phyloP scores from a whole-genome alignment of 2,113 vertebrate species.

The Piprites chloris region DNA sequence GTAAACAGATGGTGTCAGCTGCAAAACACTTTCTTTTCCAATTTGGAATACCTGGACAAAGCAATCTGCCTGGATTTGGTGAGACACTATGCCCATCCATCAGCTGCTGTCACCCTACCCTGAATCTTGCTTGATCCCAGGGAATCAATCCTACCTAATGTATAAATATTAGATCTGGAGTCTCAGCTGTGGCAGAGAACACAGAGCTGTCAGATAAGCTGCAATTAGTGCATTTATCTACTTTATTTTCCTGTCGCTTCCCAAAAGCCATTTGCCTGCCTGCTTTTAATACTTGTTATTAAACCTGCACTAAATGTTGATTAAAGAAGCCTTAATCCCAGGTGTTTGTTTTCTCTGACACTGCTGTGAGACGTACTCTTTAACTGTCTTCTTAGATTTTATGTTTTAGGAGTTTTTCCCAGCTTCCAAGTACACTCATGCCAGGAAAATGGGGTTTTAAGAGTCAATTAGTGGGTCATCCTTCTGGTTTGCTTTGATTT shows the following conservation, averaged over 20 bases:
- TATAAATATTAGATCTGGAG: not conserved
- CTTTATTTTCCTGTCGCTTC: slow-evolving; percentile 28
- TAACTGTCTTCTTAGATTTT: not conserved
- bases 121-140: not conserved
- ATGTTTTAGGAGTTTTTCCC: not conserved
- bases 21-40: not conserved
- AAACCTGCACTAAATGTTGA: slow-evolving; percentile 11
- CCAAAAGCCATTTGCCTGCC: not conserved
- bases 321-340: slow-evolving; percentile 4
- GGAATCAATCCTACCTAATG: slow-evolving; percentile 6
- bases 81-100: not conserved
- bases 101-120: not conserved
- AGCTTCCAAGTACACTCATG: not conserved
- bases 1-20: not conserved
- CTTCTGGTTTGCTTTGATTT: not conserved
- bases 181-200: not conserved
- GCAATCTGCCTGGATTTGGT: not conserved
- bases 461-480: not conserved
- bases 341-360: not conserved
- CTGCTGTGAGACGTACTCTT: not conserved
- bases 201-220: slow-evolving; percentile 14
- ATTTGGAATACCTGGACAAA: not conserved
- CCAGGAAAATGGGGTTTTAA: not conserved
- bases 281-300: not conserved
- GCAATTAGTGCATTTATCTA: slow-evolving; percentile 40